Evolutionary conservation across 2,888 invertebrate species (phyloP).

Genomic region (Rhogogaster chlorosoma): DNA sequence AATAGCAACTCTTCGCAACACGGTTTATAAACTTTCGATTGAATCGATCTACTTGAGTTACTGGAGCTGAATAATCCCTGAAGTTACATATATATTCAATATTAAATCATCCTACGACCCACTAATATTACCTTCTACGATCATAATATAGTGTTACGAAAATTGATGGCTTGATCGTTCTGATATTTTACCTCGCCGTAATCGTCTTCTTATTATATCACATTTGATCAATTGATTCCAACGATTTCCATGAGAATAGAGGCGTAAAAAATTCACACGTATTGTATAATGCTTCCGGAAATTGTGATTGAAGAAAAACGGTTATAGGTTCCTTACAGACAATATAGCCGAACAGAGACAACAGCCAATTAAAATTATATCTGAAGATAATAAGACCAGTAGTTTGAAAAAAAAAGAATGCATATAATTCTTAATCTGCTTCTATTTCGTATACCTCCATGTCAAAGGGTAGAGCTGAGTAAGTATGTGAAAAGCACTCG

Average conservation of each 20-base stretch:
- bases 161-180: not conserved
- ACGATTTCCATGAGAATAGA: not conserved
- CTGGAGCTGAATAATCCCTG: not conserved
- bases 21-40: not conserved
- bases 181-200: not conserved
- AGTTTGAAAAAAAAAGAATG: not conserved
- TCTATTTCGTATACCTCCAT: too few relatives aligned
- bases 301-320: not conserved
- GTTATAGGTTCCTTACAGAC: not conserved
- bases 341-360: not conserved
- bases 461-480: not conserved
- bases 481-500: not conserved
- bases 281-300: not conserved
- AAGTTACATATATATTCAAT: not conserved
- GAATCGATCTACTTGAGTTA: not conserved
- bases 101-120: not conserved
- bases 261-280: not conserved
- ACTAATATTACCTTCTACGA: not conserved
- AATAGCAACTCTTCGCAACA: not conserved
- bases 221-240: not conserved
- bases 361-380: not conserved
- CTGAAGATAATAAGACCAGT: too few relatives aligned
- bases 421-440: not conserved
- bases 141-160: conserved; percentile 7
- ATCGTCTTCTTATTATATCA: not conserved